These are phyloP conservation scores for Lemur catta DNA, from an alignment of 2,797 vertebrate genomes.

Conservation along the genomic window DNA sequence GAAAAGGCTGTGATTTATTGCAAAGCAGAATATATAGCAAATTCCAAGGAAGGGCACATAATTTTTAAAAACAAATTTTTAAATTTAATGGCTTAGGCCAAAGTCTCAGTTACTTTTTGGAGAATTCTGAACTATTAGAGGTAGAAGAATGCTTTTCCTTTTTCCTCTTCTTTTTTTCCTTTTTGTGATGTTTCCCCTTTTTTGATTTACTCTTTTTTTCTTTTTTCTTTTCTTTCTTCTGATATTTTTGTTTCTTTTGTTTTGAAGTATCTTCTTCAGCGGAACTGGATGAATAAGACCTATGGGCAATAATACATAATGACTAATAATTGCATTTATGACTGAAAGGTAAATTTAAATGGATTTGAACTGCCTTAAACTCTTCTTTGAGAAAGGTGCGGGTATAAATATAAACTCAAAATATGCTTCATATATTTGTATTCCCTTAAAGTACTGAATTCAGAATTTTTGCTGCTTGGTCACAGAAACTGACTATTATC, in stretches of 20 bases:
- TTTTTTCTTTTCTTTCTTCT: conserved; percentile 89
- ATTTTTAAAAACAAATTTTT: conserved; percentile 15
- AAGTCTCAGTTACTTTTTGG: conserved; percentile 84
- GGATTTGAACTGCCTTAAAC: neutral
- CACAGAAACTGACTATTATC: neutral
- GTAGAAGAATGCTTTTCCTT: conserved; percentile 83
- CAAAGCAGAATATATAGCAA: conserved; percentile 79
- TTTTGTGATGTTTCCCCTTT: conserved; percentile 87
- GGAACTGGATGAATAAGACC: conserved; percentile 87
- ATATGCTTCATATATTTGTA: neutral
- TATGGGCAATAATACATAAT: conserved; percentile 67
- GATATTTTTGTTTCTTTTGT: conserved; percentile 88
- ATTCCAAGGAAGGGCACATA: conserved; percentile 64
- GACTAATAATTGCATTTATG: neutral
- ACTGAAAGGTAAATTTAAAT: neutral
- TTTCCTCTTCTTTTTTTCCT: conserved; percentile 87
- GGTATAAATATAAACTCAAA: conserved; percentile 24
- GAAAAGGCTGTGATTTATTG: conserved; percentile 54
- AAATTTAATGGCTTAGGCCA: conserved; percentile 39
- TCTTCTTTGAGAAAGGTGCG: neutral
- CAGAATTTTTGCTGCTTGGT: neutral
- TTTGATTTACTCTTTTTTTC: conserved; percentile 87
- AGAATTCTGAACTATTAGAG: conserved; percentile 82
- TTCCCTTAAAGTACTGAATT: conserved; percentile 29
- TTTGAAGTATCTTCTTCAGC: conserved; percentile 85